These are phyloP conservation scores for Neoarius graeffei DNA, from an alignment of 2,113 vertebrate species.

Conservation along the genomic window DNA sequence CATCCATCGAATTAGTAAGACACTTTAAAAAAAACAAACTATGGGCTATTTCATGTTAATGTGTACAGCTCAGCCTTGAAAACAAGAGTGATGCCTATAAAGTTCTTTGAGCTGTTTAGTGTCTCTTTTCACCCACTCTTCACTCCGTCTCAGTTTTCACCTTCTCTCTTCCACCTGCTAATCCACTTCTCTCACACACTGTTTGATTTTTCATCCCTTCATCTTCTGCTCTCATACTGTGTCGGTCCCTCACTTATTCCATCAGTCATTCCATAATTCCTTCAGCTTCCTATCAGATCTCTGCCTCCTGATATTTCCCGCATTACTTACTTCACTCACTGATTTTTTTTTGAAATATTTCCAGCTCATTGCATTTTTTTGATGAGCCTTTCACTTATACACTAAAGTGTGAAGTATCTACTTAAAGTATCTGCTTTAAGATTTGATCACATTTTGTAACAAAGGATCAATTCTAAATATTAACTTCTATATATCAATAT, in stretches of 20 bases:
- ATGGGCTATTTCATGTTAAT: neutral
- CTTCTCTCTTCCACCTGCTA: constrained; percentile 36
- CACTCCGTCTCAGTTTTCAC: constrained; percentile 7
- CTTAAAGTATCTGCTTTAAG: neutral
- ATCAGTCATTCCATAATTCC: constrained; percentile 23
- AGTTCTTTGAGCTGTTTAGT: neutral
- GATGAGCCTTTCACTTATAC: neutral
- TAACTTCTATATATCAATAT: neutral
- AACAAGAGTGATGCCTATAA: neutral
- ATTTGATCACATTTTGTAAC: neutral
- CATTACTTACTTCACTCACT: neutral
- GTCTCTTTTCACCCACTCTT: neutral
- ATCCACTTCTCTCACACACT: constrained; percentile 21
- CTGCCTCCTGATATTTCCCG: constrained; percentile 5
- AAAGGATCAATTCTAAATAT: neutral
- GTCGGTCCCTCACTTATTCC: neutral
- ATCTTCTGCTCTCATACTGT: constrained; percentile 6
- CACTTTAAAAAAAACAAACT: neutral
- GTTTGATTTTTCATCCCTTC: constrained; percentile 23
- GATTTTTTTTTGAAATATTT: neutral
- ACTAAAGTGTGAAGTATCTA: neutral
- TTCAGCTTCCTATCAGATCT: constrained; percentile 17
- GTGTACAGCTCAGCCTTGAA: no score
- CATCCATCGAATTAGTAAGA: neutral
- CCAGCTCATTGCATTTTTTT: neutral